These are phyloP conservation scores for Drosophila imparisetae DNA, from an alignment of 2,888 invertebrate genomes.

Conservation along the genomic window DNA sequence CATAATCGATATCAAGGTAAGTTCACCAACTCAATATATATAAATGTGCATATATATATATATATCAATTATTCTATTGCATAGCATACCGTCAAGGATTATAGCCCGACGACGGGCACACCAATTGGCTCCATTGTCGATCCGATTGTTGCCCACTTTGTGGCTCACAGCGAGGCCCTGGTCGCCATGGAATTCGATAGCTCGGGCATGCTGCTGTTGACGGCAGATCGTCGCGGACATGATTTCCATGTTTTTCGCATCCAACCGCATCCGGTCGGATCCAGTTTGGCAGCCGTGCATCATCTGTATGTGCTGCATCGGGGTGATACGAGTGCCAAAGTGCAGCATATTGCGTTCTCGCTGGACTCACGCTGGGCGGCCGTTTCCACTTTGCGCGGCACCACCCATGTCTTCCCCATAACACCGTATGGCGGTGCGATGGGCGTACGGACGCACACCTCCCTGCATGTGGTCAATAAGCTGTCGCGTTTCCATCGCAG, in stretches of 20 bases:
- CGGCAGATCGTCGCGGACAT: constrained; percentile 96
- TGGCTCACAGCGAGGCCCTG: constrained; percentile 94
- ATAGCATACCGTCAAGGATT: constrained; percentile 83
- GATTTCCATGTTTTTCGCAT: constrained; percentile 98
- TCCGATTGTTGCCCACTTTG: constrained; percentile 93
- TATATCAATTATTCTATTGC: background rate
- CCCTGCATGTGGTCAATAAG: constrained; percentile 96
- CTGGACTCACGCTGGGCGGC: constrained; percentile 98
- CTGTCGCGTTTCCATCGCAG: constrained; percentile 97
- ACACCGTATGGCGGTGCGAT: constrained; percentile 97
- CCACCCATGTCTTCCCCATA: constrained; percentile 98
- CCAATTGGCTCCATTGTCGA: constrained; percentile 85
- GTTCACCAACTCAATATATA: background rate
- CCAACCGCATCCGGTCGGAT: constrained; percentile 95
- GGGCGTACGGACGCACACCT: constrained; percentile 97
- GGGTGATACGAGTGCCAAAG: constrained; percentile 98
- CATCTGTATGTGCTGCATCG: constrained; percentile 97
- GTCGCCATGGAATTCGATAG: constrained; percentile 96
- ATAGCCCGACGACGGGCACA: constrained; percentile 83
- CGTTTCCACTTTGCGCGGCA: constrained; percentile 96
- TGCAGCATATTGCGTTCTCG: constrained; percentile 96
- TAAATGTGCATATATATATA: background rate
- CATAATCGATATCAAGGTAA: constrained; percentile 92
- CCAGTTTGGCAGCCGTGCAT: constrained; percentile 94
- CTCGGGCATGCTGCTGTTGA: constrained; percentile 94